phyloP scores from a whole-genome alignment of 2,113 vertebrate species.

The Epinephelus lanceolatus region DNA sequence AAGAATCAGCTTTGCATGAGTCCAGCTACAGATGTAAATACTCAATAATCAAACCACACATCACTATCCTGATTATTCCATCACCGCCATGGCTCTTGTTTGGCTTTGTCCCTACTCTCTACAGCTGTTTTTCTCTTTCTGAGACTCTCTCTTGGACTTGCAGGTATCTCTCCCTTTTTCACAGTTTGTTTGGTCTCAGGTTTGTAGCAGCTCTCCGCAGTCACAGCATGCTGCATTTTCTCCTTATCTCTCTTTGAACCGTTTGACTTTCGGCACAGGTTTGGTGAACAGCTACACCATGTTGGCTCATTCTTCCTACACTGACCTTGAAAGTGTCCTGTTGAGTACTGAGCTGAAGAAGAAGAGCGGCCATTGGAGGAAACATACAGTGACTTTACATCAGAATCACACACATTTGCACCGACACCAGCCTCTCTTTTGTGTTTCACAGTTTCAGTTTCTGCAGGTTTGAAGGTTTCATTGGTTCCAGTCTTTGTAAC shows the following conservation, averaged over 20 bases:
- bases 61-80: background rate
- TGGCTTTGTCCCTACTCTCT: background rate
- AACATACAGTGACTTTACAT: background rate
- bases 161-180: background rate
- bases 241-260: background rate
- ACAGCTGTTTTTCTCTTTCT: accelerated
- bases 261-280: background rate
- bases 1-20: background rate
- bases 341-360: accelerated
- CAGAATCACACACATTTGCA: background rate
- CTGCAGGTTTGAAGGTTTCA: background rate
- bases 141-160: background rate
- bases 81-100: constrained; percentile 6
- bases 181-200: background rate
- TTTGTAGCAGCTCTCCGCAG: background rate
- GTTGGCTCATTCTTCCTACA: accelerated
- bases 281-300: accelerated
- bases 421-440: background rate
- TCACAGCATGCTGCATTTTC: background rate
- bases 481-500: background rate
- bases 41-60: background rate
- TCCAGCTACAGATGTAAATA: too few relatives aligned
- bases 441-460: accelerated
- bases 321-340: accelerated
- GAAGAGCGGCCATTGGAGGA: background rate